Evolutionary conservation across 2,113 vertebrate species (phyloP), one percentile per base, ranked within the genome.

Genomic region (Lutjanus erythropterus): DNA sequence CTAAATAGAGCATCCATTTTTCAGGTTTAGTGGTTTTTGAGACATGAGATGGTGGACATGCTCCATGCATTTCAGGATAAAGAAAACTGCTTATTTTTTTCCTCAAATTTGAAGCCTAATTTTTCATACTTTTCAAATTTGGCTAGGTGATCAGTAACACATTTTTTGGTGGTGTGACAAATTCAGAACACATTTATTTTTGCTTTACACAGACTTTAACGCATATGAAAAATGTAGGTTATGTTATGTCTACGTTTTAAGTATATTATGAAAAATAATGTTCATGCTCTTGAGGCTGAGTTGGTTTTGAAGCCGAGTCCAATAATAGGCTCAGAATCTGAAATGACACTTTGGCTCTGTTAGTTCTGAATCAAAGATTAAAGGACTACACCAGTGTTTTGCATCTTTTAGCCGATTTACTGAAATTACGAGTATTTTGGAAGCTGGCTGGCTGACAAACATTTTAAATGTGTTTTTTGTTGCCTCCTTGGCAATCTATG

Each of bases 311-410:
- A 64, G 66, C 19, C 42, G 16, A 52, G 47, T 78, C n/a, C 15
- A 11, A 49, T 60, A 75, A 65, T 8, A 18, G 79, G 37, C 37
- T 70, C 12, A 2, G 33, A 47, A 46, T 65, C 15, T 49, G 19
- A 68, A 71, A 60, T 62, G 2, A 3, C 33, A 37, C 18, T 15
- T 44, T 33, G 35, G 29, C 21, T 25, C 14, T 66, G 25, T 47
- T 60, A 25, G 31, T 58, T 71, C 55, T 80, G 71, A 83, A 72
- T 62, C 4, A 74, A 70, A 83, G 33, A 85, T 69, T 73, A 64
- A 86, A 81, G 11, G 44, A 31, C 29, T 7, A 23, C 46, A 71
- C 47, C n/a, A 19, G 41, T 65, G 11, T 71, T 60, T 33, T 62
- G 42, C 46, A 53, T 60, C 42, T 55, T 74, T 71, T 9, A 58